A percentile compares a stretch with the other conserved stretches of the same genome.
Evolutionary conservation across 1,140 invertebrate species (phyloP).

Genomic region (Drosophila elegans): DNA sequence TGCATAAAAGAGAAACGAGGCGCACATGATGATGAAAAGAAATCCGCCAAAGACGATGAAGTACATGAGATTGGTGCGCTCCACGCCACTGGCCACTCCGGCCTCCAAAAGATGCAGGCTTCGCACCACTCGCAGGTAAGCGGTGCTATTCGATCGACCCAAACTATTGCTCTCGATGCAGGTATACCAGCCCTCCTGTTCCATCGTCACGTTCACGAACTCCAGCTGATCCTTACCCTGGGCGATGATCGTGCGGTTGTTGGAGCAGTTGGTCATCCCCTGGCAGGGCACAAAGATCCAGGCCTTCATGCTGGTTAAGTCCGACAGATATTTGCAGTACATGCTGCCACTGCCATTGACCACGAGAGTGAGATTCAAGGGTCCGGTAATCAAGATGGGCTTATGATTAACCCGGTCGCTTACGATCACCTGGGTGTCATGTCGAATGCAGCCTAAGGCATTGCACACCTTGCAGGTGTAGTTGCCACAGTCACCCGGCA

Average conservation of each 20-base stretch:
- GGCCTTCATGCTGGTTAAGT: conserved; percentile 69
- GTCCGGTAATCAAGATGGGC: conserved; percentile 62
- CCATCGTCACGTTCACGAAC: conserved; percentile 92
- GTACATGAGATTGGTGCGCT: conserved; percentile 19
- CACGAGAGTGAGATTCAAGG: conserved; percentile 64
- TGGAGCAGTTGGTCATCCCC: conserved; percentile 49
- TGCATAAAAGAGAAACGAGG: conserved; percentile 85
- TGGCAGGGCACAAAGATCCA: conserved; percentile 67
- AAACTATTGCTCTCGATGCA: conserved; percentile 95
- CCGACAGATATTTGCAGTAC: conserved; percentile 74
- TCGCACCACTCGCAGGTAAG: conserved; percentile 93
- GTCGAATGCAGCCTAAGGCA: conserved; percentile 90
- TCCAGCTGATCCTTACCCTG: conserved; percentile 88
- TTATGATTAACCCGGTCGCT: conserved; percentile 81
- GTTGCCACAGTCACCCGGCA: conserved; percentile 91
- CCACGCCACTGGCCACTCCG: conserved; percentile 27
- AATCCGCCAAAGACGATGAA: conserved; percentile 29
- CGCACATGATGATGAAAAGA: conserved; percentile 53
- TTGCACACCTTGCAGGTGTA: conserved; percentile 95
- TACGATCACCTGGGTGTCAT: conserved; percentile 87
- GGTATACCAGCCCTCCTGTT: conserved; percentile 96
- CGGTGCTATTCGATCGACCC: conserved; percentile 91
- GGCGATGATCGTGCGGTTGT: conserved; percentile 37
- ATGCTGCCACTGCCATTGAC: conserved; percentile 69
- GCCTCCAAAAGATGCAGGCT: conserved; percentile 58